Percentiles rank a stretch among this genome's conserved stretches.
Evolutionary conservation across 2,888 invertebrate genomes (phyloP).

Genomic region (Platycnemis pennipes): DNA sequence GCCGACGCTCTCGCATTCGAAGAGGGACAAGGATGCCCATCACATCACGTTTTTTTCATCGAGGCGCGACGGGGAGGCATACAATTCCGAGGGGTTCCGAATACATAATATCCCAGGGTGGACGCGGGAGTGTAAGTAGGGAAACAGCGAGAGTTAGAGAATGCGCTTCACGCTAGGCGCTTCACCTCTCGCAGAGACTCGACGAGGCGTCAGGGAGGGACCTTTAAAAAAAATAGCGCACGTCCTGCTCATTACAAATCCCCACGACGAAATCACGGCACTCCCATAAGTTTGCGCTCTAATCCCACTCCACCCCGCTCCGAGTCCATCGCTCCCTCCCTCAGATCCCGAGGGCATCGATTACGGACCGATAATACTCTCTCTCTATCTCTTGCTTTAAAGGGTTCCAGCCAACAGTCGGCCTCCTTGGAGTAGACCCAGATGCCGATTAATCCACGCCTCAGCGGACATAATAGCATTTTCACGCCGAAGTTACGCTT

Average conservation of each 20-base stretch:
- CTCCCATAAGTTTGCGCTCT: not conserved
- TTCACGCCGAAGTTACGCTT: constrained; percentile 52
- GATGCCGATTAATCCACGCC: constrained; percentile 43
- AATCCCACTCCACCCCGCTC: not conserved
- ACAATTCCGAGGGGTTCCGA: not conserved
- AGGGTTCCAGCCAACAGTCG: constrained; percentile 11
- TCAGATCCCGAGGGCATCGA: not conserved
- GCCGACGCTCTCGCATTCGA: not conserved
- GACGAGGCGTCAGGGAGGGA: no score
- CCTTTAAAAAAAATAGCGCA: not conserved
- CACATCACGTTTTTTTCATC: not conserved
- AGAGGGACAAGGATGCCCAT: not conserved
- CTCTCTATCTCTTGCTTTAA: not conserved
- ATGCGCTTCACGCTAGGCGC: no score
- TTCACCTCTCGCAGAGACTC: no score
- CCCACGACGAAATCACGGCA: not conserved
- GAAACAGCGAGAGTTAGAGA: no score
- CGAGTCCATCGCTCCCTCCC: not conserved
- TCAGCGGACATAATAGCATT: constrained; percentile 41
- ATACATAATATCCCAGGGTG: not conserved
- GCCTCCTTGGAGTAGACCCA: constrained; percentile 30
- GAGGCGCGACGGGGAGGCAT: not conserved
- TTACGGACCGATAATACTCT: not conserved
- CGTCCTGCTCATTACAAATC: not conserved
- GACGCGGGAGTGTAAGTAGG: not conserved